Evolutionary conservation across 2,113 vertebrate genomes (phyloP), one percentile per base, ranked within the genome.

Genomic region (Ophiodon elongatus): DNA sequence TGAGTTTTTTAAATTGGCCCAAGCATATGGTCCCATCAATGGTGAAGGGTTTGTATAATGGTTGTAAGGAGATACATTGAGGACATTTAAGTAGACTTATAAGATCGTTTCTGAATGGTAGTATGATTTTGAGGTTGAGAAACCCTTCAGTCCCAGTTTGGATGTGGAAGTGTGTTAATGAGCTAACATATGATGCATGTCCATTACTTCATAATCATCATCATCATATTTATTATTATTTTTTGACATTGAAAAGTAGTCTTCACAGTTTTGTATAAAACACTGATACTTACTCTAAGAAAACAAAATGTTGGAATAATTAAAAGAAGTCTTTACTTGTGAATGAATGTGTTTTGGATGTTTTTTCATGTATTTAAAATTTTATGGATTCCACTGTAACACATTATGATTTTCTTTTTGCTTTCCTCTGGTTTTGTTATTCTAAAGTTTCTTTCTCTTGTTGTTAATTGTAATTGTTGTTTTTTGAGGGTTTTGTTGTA

Each of bases 1-100:
- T 93, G 91, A 88, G 89, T 90, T 93, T 93, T 90, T 93, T 90
- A 77, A 85, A 91, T 85, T 91, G 90, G 89, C 85, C 80, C 62
- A 89, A 92, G 89, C 91, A 94, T 93, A 92, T 93, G 94, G 91
- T 84, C 59, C 81, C 50, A 84, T 80, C 85, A 82, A 77, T 71
- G 83, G 74, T 77, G 50, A 64, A 56, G 39, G 27, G 27, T 70
- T 79, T 67, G 71, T 70, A 17, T 84, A 79, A 87, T 75, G 74
- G 77, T 66, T 82, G 78, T 79, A 86, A 87, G 65, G 56, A 90
- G 85, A 86, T 69, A 86, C 73, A 72, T 33, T 35, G 76, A 88
- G 45, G 27, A 64, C 39, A 57, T 33, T 8, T 23, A 72, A 64
- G 82, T 21, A 43, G 39, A 52, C 45, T 39, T 45, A n/a, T 43